Evolutionary conservation across 2,113 vertebrate species (phyloP).

Genomic region (Panthera tigris): DNA sequence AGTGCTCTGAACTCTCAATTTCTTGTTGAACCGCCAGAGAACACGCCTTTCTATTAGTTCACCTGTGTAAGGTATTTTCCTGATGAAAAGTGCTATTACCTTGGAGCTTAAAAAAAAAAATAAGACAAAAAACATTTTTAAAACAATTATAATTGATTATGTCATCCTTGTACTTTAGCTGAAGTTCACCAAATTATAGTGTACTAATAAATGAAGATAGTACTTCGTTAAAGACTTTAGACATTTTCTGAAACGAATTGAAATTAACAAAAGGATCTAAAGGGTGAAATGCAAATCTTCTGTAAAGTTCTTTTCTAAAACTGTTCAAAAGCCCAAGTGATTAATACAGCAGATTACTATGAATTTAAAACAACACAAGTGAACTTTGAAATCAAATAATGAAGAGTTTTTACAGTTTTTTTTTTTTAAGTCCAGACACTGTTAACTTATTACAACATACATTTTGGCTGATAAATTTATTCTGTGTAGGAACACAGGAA

Average conservation of each 20-base stretch:
- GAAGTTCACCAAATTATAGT: slow-evolving; percentile 78
- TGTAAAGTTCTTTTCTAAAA: slow-evolving; percentile 64
- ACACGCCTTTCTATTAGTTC: slow-evolving; percentile 67
- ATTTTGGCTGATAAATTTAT: background rate
- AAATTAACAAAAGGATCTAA: slow-evolving; percentile 77
- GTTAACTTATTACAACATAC: background rate
- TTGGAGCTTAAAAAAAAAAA: slow-evolving; percentile 28
- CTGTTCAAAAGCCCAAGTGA: slow-evolving; percentile 61
- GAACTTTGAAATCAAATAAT: slow-evolving; percentile 56
- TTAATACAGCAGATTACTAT: slow-evolving; percentile 47
- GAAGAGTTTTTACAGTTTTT: background rate
- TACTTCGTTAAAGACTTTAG: slow-evolving; percentile 78
- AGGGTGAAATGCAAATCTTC: slow-evolving; percentile 72
- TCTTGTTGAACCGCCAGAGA: slow-evolving; percentile 63
- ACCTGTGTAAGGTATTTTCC: slow-evolving; percentile 53
- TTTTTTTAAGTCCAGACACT: background rate
- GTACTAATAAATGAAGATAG: slow-evolving; percentile 74
- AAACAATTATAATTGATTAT: slow-evolving; percentile 80
- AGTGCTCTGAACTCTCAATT: slow-evolving; percentile 62
- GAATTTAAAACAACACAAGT: slow-evolving; percentile 57
- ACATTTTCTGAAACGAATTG: slow-evolving; percentile 76
- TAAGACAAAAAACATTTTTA: slow-evolving; percentile 75
- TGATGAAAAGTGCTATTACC: slow-evolving; percentile 71
- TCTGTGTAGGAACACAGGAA: background rate
- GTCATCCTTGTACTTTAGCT: slow-evolving; percentile 71